Evolutionary conservation across 2,113 vertebrate genomes (phyloP).

Genomic region (Pholis gunnellus): DNA sequence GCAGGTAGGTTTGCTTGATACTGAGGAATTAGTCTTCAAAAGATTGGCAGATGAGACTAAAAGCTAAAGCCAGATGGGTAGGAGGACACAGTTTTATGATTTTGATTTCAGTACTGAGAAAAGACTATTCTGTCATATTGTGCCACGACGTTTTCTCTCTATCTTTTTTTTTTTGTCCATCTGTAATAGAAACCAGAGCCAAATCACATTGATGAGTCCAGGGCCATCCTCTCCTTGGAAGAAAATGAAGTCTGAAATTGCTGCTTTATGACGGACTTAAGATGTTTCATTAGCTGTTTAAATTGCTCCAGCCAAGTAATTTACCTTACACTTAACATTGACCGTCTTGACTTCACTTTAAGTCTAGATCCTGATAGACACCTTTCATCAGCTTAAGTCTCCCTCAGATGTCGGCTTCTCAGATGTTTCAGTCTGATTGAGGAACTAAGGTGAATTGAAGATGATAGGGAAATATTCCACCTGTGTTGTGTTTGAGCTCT

Average conservation of each 20-base stretch:
- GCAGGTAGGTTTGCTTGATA: slow-evolving; percentile 26
- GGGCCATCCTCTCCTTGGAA: neutral
- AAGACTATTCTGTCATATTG: slow-evolving; percentile 23
- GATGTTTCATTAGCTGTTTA: slow-evolving; percentile 44
- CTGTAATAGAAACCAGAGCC: slow-evolving; percentile 18
- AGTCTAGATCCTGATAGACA: slow-evolving; percentile 31
- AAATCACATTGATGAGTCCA: neutral
- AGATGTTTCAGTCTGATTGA: slow-evolving; percentile 57
- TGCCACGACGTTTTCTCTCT: neutral
- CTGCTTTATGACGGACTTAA: slow-evolving; percentile 25
- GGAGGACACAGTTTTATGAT: slow-evolving; percentile 14
- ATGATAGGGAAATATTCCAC: slow-evolving; percentile 32
- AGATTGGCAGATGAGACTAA: slow-evolving; percentile 30
- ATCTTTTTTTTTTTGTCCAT: slow-evolving; percentile 9
- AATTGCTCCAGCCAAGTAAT: slow-evolving; percentile 15
- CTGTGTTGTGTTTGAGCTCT: slow-evolving; percentile 15
- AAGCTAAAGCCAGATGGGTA: slow-evolving; percentile 16
- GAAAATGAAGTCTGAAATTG: slow-evolving; percentile 8
- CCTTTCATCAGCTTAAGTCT: slow-evolving; percentile 59
- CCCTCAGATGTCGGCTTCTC: slow-evolving; percentile 47
- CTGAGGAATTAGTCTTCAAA: slow-evolving; percentile 26
- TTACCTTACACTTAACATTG: slow-evolving; percentile 34
- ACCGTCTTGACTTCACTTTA: slow-evolving; percentile 39
- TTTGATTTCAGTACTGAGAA: slow-evolving; percentile 19
- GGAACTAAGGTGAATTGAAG: slow-evolving; percentile 41